Base-by-base conservation (phyloP, 1,140 invertebrate genomes). In the Heliconius himera region DNA sequence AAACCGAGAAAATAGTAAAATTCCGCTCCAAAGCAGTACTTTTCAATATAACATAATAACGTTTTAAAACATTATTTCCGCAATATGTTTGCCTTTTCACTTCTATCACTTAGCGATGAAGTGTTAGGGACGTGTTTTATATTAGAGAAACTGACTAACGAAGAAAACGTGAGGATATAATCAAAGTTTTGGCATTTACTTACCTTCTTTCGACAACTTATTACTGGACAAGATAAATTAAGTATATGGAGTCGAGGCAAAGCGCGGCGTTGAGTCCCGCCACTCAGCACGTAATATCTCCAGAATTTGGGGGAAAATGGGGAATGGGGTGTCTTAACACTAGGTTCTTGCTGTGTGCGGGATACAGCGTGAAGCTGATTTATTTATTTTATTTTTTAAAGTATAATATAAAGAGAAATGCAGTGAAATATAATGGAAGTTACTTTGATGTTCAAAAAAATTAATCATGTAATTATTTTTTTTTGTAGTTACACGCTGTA, bases 181-280 rank as follows among this genome's bases (percentile, higher is more conserved):
- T 66, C 26, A 66, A 66, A 16, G 60, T 16, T 66, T 66, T 29
- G 60, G 60, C 60, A 66, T 66, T 66, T 29, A 60, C 54, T 22
- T 22, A 29, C 13, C 60, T 1, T 8, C 8, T 3, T 3, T 22
- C n/a, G n/a, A 22, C 33, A 36, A 36, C 33, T 36, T 36, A 36
- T 36, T 8, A 36, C 20, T 22, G 6, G 9, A 11, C 8, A 56
- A 22, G 20, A 8, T 22, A 22, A 56, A 56, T 22, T 51, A 5
- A 51, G 54, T 3, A 56, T 9, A 22, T 54, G 51, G 4, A 54
- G 41, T n/a, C n/a, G n/a, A n/a, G n/a, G n/a, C n/a, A n/a, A n/a
- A n/a, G n/a, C n/a, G n/a, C n/a, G n/a, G n/a, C n/a, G n/a, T n/a
- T n/a, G n/a, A n/a, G n/a, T n/a, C n/a, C n/a, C n/a, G n/a, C n/a